Evolutionary conservation across 2,888 invertebrate species (phyloP), one percentile per base, ranked within the genome.

Genomic region (Pristionchus entomophagus): DNA sequence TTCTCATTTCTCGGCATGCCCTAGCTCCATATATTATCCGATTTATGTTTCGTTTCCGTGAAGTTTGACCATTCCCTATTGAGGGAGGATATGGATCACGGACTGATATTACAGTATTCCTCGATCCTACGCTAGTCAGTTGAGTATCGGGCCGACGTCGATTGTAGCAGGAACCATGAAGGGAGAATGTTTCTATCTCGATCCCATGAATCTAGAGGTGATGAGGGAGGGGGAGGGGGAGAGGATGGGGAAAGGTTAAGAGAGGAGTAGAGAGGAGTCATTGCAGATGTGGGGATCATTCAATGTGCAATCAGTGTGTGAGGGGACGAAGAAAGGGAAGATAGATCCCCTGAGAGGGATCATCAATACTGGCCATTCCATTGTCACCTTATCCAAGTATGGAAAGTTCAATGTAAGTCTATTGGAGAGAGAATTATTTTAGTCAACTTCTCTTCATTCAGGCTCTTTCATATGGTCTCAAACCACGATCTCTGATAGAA

Each of bases 381-480:
- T 81, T 56, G 8, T 81, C 19, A 56, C 81, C 22, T 56, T 81
- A 5, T 81, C 81, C 81, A 81, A 81, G 56, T 56, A n/a, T 32
- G 81, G 81, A 81, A 81, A 81, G n/a, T 56, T 81, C 19, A 56
- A 81, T 81, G 81, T 81, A 14, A 81, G 81, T 81, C 2, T 8
- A 26, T 26, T 29, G 32, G 32, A 32, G 6, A 32, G 14, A 62
- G 17, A 32, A 32, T 1, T n/a, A n/a, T 22, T 73, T 22, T 22
- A 59, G 59, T 8, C 8, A 14, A 41, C n/a, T 38, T 26, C 38
- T 38, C 26, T 78, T 12, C 12, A 29, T 81, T 35, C 26, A 81
- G 81, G 81, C 56, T n/a, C 38, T 81, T 19, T 81, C 81, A 19
- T 81, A 56, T 81, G 81, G 81, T 81, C 56, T 81, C 53, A 81